Percentiles rank a stretch among this genome's conserved stretches.
Evolutionary conservation across 2,888 invertebrate species (phyloP).

Genomic region (Dasypogon diadema): DNA sequence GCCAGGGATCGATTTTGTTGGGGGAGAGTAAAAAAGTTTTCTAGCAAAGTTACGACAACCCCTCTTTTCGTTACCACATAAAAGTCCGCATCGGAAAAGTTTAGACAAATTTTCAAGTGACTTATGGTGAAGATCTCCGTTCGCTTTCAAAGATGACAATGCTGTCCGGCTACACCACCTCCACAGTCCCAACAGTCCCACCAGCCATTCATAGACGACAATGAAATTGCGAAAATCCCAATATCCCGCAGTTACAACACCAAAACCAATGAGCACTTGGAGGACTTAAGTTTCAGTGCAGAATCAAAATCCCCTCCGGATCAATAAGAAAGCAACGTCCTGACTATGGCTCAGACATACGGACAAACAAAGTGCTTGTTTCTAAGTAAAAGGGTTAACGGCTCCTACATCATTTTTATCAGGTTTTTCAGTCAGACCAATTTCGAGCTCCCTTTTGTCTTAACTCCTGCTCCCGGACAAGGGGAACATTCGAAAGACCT

Average conservation of each 20-base stretch:
- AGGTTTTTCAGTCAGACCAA: neutral
- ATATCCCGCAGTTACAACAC: neutral
- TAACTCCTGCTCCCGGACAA: neutral
- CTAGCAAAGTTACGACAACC: neutral
- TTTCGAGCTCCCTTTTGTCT: neutral
- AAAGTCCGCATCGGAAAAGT: neutral
- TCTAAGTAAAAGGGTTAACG: constrained; percentile 10
- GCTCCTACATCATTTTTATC: constrained; percentile 8
- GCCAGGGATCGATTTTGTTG: neutral
- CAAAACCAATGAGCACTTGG: neutral
- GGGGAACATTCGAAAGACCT: neutral
- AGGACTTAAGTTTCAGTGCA: neutral
- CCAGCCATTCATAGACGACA: neutral
- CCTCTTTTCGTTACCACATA: neutral
- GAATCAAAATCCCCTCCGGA: neutral
- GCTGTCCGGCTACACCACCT: neutral
- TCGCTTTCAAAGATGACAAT: neutral
- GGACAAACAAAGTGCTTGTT: neutral
- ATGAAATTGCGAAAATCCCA: neutral
- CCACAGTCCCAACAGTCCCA: no score
- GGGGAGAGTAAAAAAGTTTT: neutral
- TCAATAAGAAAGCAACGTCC: constrained; percentile 18
- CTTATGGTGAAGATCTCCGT: neutral
- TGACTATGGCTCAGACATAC: neutral
- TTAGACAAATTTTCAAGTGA: neutral